Evolutionary conservation across 2,888 invertebrate species (phyloP), one percentile per base, ranked within the genome.

Genomic region (Smittia aterrima): DNA sequence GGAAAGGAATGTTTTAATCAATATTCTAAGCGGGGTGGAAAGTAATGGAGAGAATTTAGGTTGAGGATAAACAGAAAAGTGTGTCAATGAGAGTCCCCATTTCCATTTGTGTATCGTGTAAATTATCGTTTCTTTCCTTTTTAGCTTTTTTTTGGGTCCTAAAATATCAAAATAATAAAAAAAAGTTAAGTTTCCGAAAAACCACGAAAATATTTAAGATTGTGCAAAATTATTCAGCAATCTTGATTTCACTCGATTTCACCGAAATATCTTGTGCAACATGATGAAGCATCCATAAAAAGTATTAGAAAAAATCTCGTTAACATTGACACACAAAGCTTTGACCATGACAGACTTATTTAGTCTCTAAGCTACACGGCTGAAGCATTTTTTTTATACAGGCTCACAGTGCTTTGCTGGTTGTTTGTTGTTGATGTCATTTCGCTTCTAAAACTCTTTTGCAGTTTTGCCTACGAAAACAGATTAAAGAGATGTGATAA

Each of bases 241-340:
- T 32, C 32, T 32, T 32, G 32, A 32, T 32, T 32, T 32, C 32
- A 32, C 32, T 32, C 16, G 47, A 47, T 47, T 47, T 47, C 47
- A 47, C 47, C 47, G 47, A 47, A 47, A 47, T 32, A 3, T 32
- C 32, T 32, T 32, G 9, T 9, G 16, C 2, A 47, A 47, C n/a
- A 13, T n/a, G 13, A 6, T 47, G 47, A 47, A 47, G 47, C 20
- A 64, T 64, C 64, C 27, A 64, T 64, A 64, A 64, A 64, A 24
- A 64, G 64, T n/a, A 64, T 64, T 64, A 72, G 62, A 72, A 72
- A 53, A 47, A 53, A 70, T 70, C 70, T 75, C 68, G 77, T 74
- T 75, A 75, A 74, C 77, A 77, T 77, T 77, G 77, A 77, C 77
- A 77, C 70, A 77, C 74, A 77, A 76, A 76, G 76, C 67, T 76